Percentiles rank a stretch among this genome's conserved stretches.
Conservation (phyloP, 2,888 invertebrate species). For the Deilephila elpenor region DNA sequence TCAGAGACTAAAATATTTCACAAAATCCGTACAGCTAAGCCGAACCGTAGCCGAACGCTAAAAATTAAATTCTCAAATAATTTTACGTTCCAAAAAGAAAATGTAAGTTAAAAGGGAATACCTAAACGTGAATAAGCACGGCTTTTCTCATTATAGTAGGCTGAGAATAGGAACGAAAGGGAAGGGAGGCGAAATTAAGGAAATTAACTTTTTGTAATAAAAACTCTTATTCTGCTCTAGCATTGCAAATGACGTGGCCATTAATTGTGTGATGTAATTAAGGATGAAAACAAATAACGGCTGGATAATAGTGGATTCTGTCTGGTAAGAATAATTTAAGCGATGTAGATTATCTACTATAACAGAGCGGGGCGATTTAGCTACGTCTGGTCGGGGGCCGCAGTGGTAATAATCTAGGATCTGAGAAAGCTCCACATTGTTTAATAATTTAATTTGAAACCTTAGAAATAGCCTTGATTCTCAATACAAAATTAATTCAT, state of each 20-base stretch:
- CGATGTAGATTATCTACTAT: neutral
- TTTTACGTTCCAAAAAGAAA: conserved; percentile 48
- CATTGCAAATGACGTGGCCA: conserved; percentile 75
- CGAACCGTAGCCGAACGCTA: neutral
- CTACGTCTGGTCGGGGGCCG: neutral
- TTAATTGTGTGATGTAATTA: conserved; percentile 76
- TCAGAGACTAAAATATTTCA: neutral
- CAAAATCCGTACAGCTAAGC: no score
- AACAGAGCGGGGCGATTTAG: neutral
- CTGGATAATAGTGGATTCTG: conserved; percentile 40
- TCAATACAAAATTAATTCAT: neutral
- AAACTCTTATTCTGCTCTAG: conserved; percentile 55
- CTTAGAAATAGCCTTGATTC: neutral
- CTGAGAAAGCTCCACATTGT: neutral
- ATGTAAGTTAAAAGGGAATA: conserved; percentile 56
- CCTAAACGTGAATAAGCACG: conserved; percentile 60
- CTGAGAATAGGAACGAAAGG: conserved; percentile 65
- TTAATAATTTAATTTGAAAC: neutral
- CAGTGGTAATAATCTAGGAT: neutral
- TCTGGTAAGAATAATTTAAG: conserved; percentile 12
- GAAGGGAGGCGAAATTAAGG: conserved; percentile 73
- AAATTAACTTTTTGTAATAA: conserved; percentile 79
- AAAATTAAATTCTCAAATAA: conserved; percentile 44
- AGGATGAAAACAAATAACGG: conserved; percentile 57
- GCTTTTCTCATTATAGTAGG: conserved; percentile 64